phyloP scores from a whole-genome alignment of 1,140 invertebrate genomes.

The Holotrichia oblita region DNA sequence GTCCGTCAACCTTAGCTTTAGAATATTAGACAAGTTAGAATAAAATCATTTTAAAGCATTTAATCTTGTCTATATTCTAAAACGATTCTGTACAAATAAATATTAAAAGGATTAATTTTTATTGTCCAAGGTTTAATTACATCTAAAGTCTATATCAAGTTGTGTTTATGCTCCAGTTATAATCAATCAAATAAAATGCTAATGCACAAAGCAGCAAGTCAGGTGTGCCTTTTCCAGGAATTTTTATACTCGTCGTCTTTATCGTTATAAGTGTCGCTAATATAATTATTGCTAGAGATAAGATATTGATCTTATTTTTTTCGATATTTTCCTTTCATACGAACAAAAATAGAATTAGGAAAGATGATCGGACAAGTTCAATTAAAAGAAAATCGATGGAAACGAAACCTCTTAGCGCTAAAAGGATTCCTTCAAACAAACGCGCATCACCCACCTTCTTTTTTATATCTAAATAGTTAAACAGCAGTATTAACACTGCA shows the following conservation, averaged over 20 bases:
- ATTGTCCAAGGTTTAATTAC: no score
- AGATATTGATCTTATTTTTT: conserved; percentile 10
- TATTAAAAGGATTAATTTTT: no score
- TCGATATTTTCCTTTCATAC: background rate
- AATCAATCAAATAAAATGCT: background rate
- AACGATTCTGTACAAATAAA: no score
- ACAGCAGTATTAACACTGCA: conserved; percentile 16
- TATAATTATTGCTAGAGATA: conserved; percentile 18
- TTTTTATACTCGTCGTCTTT: background rate
- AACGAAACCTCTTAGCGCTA: background rate
- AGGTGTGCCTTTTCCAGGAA: background rate
- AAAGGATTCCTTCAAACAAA: no score
- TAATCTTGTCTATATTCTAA: no score
- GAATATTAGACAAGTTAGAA: no score
- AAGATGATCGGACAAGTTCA: no score
- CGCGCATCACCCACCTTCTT: background rate
- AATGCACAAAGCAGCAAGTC: background rate
- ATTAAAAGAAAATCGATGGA: background rate
- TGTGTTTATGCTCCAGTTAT: background rate
- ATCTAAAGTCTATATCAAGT: no score
- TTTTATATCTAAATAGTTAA: conserved; percentile 30
- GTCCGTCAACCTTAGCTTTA: no score
- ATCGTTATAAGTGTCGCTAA: background rate
- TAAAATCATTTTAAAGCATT: no score
- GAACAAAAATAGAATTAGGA: no score